Conservation (phyloP, 2,888 invertebrate genomes). For the Nowickia ferox region DNA sequence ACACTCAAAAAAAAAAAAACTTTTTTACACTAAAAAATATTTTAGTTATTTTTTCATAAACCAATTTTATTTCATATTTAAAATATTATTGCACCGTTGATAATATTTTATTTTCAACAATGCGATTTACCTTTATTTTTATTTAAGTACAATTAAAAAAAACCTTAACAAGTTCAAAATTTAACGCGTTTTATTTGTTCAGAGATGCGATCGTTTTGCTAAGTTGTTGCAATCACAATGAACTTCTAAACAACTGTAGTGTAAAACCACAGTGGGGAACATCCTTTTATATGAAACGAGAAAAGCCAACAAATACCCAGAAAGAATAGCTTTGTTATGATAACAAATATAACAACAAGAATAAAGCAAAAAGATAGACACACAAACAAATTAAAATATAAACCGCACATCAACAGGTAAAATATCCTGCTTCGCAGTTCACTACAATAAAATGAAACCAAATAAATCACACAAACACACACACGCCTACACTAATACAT, state of each 20-base stretch:
- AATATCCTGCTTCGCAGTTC: constrained; percentile 52
- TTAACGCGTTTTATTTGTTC: neutral
- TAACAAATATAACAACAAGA: constrained; percentile 42
- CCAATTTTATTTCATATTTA: too few relatives aligned
- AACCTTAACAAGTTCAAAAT: constrained; percentile 12
- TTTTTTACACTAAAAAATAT: too few relatives aligned
- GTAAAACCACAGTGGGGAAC: constrained; percentile 49
- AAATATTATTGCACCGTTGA: too few relatives aligned
- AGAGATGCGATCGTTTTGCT: constrained; percentile 3
- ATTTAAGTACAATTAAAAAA: neutral
- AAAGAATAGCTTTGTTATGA: constrained; percentile 27
- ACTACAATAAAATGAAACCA: constrained; percentile 18
- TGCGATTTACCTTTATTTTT: too few relatives aligned
- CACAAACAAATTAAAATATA: neutral
- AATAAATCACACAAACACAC: constrained; percentile 25
- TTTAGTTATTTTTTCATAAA: too few relatives aligned
- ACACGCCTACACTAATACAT: neutral
- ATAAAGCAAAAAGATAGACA: neutral
- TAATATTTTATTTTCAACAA: too few relatives aligned
- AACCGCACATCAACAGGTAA: constrained; percentile 52
- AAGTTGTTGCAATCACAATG: constrained; percentile 56
- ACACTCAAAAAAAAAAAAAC: too few relatives aligned
- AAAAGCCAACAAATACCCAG: constrained; percentile 1
- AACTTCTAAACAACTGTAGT: constrained; percentile 60
- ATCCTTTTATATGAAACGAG: constrained; percentile 66